Evolutionary conservation across 2,888 invertebrate species (phyloP).

Genomic region (Tetropium fuscum): DNA sequence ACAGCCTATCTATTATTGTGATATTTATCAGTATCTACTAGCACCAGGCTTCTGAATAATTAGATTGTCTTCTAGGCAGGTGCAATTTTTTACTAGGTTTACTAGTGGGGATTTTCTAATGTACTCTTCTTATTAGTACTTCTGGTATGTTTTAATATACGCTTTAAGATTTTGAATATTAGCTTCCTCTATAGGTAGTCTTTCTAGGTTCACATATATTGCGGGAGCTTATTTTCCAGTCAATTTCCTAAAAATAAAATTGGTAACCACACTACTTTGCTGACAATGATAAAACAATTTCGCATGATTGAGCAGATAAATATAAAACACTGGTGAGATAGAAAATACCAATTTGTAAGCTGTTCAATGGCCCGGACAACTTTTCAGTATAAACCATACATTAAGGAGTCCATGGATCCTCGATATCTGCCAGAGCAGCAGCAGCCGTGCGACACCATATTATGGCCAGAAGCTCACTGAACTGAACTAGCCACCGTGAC

Average conservation of each 20-base stretch:
- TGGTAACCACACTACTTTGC: constrained; percentile 31
- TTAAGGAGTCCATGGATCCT: constrained; percentile 21
- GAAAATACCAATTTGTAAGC: constrained; percentile 32
- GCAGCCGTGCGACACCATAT: constrained; percentile 13
- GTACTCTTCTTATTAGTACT: constrained; percentile 5
- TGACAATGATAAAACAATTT: constrained; percentile 31
- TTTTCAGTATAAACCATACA: constrained; percentile 29
- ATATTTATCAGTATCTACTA: too few species aligned
- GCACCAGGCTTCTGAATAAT: too few species aligned
- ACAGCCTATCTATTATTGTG: too few species aligned
- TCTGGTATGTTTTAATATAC: not conserved
- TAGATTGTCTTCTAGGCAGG: too few species aligned
- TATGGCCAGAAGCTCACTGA: constrained; percentile 27
- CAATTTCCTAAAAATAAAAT: constrained; percentile 36
- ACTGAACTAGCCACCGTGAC: constrained; percentile 31
- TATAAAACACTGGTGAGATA: constrained; percentile 29
- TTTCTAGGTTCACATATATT: too few species aligned
- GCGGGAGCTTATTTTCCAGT: constrained; percentile 33
- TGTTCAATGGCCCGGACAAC: constrained; percentile 21
- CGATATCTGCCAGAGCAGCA: constrained; percentile 15
- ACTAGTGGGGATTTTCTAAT: too few species aligned
- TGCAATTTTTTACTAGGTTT: too few species aligned
- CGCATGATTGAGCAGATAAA: constrained; percentile 25
- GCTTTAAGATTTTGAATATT: too few species aligned
- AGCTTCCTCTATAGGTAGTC: too few species aligned